Percentiles rank a stretch among this genome's conserved stretches.
Evolutionary conservation across 2,888 invertebrate genomes (phyloP).

Genomic region (Ichneumon xanthorius): DNA sequence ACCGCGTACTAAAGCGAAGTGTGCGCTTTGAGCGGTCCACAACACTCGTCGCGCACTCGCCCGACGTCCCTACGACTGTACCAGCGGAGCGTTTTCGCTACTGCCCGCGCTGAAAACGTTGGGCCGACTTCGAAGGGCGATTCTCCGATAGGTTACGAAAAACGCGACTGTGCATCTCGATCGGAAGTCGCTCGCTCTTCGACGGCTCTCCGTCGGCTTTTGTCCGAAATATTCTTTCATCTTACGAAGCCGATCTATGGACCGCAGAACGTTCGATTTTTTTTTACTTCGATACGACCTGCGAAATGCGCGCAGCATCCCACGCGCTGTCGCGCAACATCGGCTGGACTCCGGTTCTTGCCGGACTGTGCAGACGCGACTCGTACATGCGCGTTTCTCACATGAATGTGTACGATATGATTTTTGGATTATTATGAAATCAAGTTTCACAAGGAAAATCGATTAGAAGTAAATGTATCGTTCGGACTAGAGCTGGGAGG

Average conservation of each 20-base stretch:
- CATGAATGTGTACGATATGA: not conserved
- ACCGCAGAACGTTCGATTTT: not conserved
- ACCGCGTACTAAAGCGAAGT: conserved; percentile 52
- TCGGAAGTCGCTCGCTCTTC: not conserved
- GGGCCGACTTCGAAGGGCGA: not conserved
- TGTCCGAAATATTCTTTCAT: not conserved
- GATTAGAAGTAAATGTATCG: not conserved
- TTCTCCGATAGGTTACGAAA: not conserved
- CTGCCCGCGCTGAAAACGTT: conserved; percentile 54
- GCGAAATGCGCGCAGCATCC: not conserved
- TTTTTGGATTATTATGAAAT: not conserved
- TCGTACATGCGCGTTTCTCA: not conserved
- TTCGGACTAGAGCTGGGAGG: too few species aligned
- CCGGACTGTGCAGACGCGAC: not conserved
- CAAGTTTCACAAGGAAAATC: not conserved
- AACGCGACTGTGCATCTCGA: not conserved
- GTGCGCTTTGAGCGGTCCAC: conserved; percentile 42
- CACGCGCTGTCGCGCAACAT: not conserved
- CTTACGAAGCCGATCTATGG: not conserved
- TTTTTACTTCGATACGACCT: not conserved
- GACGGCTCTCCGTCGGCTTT: not conserved
- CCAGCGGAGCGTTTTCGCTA: conserved; percentile 25
- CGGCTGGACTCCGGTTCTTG: too few species aligned
- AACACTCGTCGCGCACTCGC: conserved; percentile 18
- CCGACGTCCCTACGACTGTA: conserved; percentile 5